Conservation (phyloP, 53 echinoderm and acorn worm genomes). For the Temnopleurus reevesii region DNA sequence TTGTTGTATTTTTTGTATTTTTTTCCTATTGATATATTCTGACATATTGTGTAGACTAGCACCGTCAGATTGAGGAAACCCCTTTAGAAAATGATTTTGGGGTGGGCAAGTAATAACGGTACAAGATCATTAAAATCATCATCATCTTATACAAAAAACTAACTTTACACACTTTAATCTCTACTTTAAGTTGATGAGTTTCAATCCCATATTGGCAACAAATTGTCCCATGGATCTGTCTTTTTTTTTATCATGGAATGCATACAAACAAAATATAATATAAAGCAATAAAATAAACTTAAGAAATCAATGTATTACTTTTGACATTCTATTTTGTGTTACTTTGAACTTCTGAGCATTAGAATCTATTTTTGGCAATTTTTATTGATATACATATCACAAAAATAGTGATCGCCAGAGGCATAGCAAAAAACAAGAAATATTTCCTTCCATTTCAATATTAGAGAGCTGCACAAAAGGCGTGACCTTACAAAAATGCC, state of each 20-base stretch:
- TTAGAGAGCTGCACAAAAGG: conserved; percentile 45
- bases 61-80: conserved; percentile 52
- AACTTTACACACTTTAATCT: not conserved
- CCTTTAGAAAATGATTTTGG: conserved; percentile 30
- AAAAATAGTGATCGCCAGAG: conserved; percentile 47
- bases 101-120: conserved; percentile 57
- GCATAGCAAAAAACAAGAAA: conserved; percentile 43
- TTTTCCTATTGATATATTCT: conserved; percentile 16
- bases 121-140: conserved; percentile 20
- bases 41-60: conserved; percentile 48
- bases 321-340: conserved; percentile 16
- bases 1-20: conserved; percentile 24
- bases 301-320: not conserved
- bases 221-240: not conserved
- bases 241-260: conserved; percentile 25
- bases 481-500: conserved; percentile 51
- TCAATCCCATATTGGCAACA: conserved; percentile 23
- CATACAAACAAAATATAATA: conserved; percentile 38
- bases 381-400: conserved; percentile 43
- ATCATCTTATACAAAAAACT: not conserved
- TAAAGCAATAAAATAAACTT: not conserved
- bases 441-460: conserved; percentile 51
- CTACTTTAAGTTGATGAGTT: conserved; percentile 8
- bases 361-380: conserved; percentile 51
- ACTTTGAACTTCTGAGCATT: conserved; percentile 41